Percentiles rank a stretch among this genome's conserved stretches.
These are phyloP conservation scores for Sebastes minor DNA, from an alignment of 2,797 vertebrate species.

Conservation along the genomic window DNA sequence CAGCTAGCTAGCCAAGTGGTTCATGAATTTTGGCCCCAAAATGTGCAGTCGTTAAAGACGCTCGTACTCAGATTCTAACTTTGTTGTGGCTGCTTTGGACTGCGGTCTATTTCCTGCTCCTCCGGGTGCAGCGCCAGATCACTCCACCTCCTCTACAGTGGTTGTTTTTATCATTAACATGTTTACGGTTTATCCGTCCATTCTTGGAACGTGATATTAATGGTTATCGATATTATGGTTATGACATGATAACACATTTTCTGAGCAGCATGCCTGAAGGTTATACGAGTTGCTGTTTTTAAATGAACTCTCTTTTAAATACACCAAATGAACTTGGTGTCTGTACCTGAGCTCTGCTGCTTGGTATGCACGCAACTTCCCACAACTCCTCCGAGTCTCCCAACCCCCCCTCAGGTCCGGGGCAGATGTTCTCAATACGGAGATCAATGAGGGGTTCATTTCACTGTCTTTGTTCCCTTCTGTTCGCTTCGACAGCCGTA, in stretches of 20 bases:
- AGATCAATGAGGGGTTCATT: slow-evolving; percentile 71
- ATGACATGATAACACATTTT: not conserved
- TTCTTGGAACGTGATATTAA: not conserved
- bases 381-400: slow-evolving; percentile 18
- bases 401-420: slow-evolving; percentile 50
- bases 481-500: slow-evolving; percentile 46
- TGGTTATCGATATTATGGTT: no score
- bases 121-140: not conserved
- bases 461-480: slow-evolving; percentile 70
- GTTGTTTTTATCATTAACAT: not conserved
- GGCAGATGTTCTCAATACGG: slow-evolving; percentile 73
- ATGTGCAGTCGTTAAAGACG: not conserved
- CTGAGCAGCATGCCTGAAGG: not conserved
- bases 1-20: not conserved
- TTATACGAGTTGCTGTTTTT: not conserved
- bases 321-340: not conserved
- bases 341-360: slow-evolving; percentile 37
- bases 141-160: not conserved
- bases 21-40: not conserved
- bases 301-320: not conserved
- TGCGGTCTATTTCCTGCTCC: slow-evolving; percentile 5
- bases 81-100: slow-evolving; percentile 24
- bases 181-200: no score
- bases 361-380: slow-evolving; percentile 41
- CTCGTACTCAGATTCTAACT: not conserved